Conservation (phyloP, 2,797 vertebrate species). For the Pelochelys cantorii region DNA sequence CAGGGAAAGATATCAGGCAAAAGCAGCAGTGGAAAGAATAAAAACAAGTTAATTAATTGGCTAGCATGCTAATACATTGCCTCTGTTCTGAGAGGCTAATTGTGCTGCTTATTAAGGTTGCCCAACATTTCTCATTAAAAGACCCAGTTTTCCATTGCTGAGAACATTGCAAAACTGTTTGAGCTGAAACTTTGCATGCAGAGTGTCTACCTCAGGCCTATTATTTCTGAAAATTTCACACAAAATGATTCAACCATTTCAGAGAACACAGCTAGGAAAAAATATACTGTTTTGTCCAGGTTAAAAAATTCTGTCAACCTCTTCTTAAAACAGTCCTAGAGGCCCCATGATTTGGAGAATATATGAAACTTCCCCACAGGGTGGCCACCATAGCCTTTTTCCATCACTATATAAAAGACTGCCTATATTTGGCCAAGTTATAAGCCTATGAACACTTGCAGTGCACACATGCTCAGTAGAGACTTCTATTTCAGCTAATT, state of each 20-base stretch:
- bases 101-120: background rate
- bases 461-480: too few species aligned
- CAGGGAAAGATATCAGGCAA: too few species aligned
- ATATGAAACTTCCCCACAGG: background rate
- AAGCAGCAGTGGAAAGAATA: background rate
- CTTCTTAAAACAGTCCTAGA: background rate
- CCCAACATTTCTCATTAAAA: background rate
- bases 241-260: background rate
- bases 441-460: too few species aligned
- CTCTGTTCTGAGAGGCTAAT: background rate
- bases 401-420: background rate
- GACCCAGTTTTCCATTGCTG: background rate
- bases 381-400: background rate
- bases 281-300: background rate
- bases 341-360: background rate
- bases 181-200: background rate
- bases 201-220: background rate
- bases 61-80: background rate
- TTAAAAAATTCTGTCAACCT: background rate
- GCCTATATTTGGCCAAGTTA: background rate
- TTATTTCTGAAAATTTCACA: background rate
- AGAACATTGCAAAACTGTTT: background rate
- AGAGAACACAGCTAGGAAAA: background rate
- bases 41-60: background rate
- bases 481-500: too few species aligned